Evolutionary conservation across 2,888 invertebrate genomes (phyloP), one percentile per base, ranked within the genome.

Genomic region (Odontothrips loti): DNA sequence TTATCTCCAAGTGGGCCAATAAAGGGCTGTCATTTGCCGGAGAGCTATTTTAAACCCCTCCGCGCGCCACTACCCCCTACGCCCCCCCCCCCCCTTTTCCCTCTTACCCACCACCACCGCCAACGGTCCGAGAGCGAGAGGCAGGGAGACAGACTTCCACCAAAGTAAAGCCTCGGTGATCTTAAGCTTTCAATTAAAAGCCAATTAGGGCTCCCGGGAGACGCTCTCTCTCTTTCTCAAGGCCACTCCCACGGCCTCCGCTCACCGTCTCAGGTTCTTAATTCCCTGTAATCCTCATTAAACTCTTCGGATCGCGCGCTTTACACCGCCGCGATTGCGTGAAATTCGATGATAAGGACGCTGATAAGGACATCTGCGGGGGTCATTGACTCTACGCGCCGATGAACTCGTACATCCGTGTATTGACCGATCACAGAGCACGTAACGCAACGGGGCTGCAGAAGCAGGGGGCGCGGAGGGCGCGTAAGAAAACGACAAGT

Each of bases 161-260:
- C 68, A 27, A 75, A 75, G 68, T 27, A 75, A 75, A 75, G 68
- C 68, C 68, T 75, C 68, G 27, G 68, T 75, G 68, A 75, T 75
- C 68, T 75, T 75, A 75, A 75, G 68, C 68, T 75, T 75, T 75
- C 68, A 75, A 75, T 75, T 75, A 75, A 75, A 75, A 75, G 68
- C 23, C 68, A 75, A 75, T 75, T 75, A 75, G 27, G 68, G 51
- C 51, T 11, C 51, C 51, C 1, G 17, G 51, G 51, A 11, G 51
- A 11, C 58, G 58, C 34, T 43, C 34, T 43, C 34, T 43, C 34
- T 43, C 3, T 43, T 6, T 58, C 58, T 17, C 20, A 58, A 58
- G 58, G 58, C 58, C 20, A 58, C 58, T 6, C 34, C 34, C 34
- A 6, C 34, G 34, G 34, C 34, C 34, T 43, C 34, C 6, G 3